Evolutionary conservation across 2,797 vertebrate species (phyloP), one percentile per base, ranked within the genome.

Genomic region (Poecilia picta): DNA sequence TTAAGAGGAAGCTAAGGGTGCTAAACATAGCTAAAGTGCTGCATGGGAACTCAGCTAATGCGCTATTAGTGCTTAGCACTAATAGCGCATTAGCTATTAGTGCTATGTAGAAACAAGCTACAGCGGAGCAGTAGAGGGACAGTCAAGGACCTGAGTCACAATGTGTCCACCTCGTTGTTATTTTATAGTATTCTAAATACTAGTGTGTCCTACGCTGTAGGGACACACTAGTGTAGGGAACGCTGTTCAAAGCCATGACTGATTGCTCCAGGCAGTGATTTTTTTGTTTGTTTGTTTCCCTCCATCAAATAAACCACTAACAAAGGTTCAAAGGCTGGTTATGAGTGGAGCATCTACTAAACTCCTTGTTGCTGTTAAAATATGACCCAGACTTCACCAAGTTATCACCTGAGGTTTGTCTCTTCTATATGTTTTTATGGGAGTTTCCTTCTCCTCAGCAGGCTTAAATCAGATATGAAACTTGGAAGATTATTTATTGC

Each of bases 201-300:
- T n/a, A n/a, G n/a, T n/a, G n/a, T n/a, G n/a, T n/a, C n/a, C n/a
- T n/a, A n/a, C n/a, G n/a, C n/a, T n/a, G n/a, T n/a, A n/a, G n/a
- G n/a, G n/a, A n/a, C n/a, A n/a, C n/a, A n/a, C n/a, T n/a, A n/a
- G n/a, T n/a, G n/a, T n/a, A n/a, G n/a, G n/a, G n/a, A n/a, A n/a
- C n/a, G n/a, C n/a, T 55, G 51, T 55, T 55, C 3, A 11, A 55
- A 8, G 8, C 8, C 10, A 55, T n/a, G 4, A 25, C 73, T 6
- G 78, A 84, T 83, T 84, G 68, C 85, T 85, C 41, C 13, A 66
- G 84, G 85, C 79, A 70, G 51, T 18, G 23, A 76, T 10, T 47
- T 18, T 20, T 49, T 49, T 23, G 49, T 25, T 53, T 53, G 20
- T 53, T 53, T 62, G 31, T 62, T 62, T 62, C 11, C 31, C 31